phyloP scores from a whole-genome alignment of 2,113 vertebrate genomes.

The Pollimyrus isidori region DNA sequence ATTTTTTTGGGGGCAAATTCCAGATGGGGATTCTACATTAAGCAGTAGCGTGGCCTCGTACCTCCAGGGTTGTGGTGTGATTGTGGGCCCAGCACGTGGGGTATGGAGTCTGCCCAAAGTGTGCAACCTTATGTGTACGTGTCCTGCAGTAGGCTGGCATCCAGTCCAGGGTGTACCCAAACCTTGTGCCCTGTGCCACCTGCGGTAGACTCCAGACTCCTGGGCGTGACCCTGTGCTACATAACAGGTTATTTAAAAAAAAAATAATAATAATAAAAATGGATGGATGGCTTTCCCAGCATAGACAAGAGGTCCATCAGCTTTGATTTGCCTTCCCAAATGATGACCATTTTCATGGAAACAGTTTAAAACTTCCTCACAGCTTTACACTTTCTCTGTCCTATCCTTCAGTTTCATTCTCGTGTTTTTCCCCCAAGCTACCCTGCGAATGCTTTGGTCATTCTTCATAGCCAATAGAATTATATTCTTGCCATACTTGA shows the following conservation, averaged over 20 bases:
- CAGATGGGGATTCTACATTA: background rate
- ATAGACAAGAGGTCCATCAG: background rate
- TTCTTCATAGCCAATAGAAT: background rate
- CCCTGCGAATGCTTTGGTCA: background rate
- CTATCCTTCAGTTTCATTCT: background rate
- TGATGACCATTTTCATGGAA: background rate
- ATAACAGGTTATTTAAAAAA: background rate
- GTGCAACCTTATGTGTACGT: background rate
- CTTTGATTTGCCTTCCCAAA: background rate
- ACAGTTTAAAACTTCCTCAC: background rate
- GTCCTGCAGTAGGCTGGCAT: background rate
- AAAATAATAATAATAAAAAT: too few species aligned
- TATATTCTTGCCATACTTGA: background rate
- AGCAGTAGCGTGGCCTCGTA: background rate
- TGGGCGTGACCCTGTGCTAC: background rate
- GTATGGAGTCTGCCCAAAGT: background rate
- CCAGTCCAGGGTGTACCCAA: background rate
- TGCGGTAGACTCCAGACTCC: background rate
- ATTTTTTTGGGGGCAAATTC: background rate
- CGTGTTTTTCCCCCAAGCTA: background rate
- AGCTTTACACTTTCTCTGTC: background rate
- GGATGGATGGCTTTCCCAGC: background rate
- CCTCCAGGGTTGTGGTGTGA: background rate
- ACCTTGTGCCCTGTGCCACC: background rate
- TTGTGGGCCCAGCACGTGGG: background rate